Base-by-base conservation (phyloP, 2,113 vertebrate genomes). In the Pungitius pungitius region DNA sequence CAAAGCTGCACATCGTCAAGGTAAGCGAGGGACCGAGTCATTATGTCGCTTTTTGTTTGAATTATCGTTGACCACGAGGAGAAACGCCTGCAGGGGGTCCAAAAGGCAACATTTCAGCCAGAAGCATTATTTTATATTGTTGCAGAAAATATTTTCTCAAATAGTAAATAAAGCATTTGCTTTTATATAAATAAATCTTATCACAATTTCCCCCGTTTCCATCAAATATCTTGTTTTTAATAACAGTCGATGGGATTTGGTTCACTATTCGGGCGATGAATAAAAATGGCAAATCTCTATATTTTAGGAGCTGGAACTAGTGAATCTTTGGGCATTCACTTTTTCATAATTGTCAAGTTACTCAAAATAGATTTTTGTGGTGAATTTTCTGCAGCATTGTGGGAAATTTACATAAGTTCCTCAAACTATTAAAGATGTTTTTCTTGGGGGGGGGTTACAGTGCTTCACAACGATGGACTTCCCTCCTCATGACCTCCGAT, bases 1-100 rank as follows among this genome's bases (percentile, higher is more conserved):
- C 97, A 65, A 99, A 99, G 60, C 94, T 99, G 59, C 97, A 99
- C 87, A 99, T 99, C 49, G 96, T 99, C 77, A 99, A 99, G 95
- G 98, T 97, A 61, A 71, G 51, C 6, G 15, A 6, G 1, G 18
- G 49, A 13, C n/a, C 1, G 33, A 35, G 5, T 35, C 33, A 35
- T 35, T 7, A 7, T 8, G 33, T 7, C 33, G 33, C 33, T 1
- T 35, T 35, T 35, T 35, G 22, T 24, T 52, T 51, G 11, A 8
- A 52, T 35, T 7, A 12, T 10, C 10, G 4, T 51, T 7, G 22
- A 12, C 17, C 18, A 3, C 51, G 8, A n/a, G n/a, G 12, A 26
- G 3, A 24, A 26, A 20, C 54, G 17, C 7, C 24, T 51, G 42
- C 42, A 43, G 42, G 15, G 42, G 5, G 9, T 4, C 12, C 49